Percentiles rank a stretch among this genome's conserved stretches.
phyloP scores from a whole-genome alignment of 2,113 vertebrate species.

The Poeciliopsis turrubarensis region DNA sequence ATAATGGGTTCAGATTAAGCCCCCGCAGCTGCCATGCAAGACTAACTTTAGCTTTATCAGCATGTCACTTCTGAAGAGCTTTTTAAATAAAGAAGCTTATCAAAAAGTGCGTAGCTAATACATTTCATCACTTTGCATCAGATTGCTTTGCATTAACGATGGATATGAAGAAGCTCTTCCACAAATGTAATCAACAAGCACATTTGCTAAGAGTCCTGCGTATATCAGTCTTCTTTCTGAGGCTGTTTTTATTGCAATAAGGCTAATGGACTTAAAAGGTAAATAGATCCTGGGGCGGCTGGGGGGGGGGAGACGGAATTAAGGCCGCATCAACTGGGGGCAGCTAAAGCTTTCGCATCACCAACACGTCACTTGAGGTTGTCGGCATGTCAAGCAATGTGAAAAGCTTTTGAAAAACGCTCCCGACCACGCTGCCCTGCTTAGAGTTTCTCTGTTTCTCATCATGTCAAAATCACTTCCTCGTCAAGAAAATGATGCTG shows the following conservation, averaged over 20 bases:
- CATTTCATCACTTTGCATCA: slow-evolving; percentile 24
- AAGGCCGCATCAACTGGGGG: slow-evolving; percentile 60
- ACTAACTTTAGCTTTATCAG: slow-evolving; percentile 53
- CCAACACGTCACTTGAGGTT: slow-evolving; percentile 54
- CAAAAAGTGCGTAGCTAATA: slow-evolving; percentile 25
- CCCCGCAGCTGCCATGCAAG: slow-evolving; percentile 30
- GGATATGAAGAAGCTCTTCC: slow-evolving; percentile 17
- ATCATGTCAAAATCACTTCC: slow-evolving; percentile 22
- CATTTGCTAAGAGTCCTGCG: slow-evolving; percentile 15
- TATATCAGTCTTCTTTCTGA: slow-evolving; percentile 11
- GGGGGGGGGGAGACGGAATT: slow-evolving; percentile 51
- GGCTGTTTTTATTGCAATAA: slow-evolving; percentile 37
- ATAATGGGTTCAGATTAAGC: slow-evolving; percentile 54
- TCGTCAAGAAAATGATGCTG: slow-evolving; percentile 18
- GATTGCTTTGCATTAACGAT: slow-evolving; percentile 20
- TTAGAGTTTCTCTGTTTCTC: slow-evolving; percentile 15
- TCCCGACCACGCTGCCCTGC: slow-evolving; percentile 27
- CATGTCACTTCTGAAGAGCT: slow-evolving; percentile 29
- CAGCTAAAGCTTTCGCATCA: slow-evolving; percentile 58
- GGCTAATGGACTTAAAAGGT: slow-evolving; percentile 49
- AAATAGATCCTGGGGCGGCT: slow-evolving; percentile 27
- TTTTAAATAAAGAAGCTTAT: slow-evolving; percentile 31
- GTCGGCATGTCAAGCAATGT: slow-evolving; percentile 42
- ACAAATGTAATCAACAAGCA: slow-evolving; percentile 29
- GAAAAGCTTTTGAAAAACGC: slow-evolving; percentile 59